A percentile compares a stretch with the other conserved stretches of the same genome.
Conservation (phyloP, 2,113 vertebrate species). For the Sus scrofa region T2T-Sscrofa CM000817.6:55271001-55271500, state of each 20-base stretch:
- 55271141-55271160: slow-evolving; percentile 93
- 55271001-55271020: background rate
- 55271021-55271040: rapidly evolving
- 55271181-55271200: slow-evolving; percentile 78
- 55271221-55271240: slow-evolving; percentile 85
- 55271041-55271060: background rate
- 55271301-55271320: slow-evolving; percentile 80
- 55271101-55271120: background rate
- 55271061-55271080: background rate
- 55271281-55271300: slow-evolving; percentile 86
- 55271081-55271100: background rate
- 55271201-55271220: slow-evolving; percentile 71
- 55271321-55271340: slow-evolving; percentile 80
- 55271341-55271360: slow-evolving; percentile 88
- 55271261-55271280: slow-evolving; percentile 92
- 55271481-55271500: slow-evolving; percentile 92
- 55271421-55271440: slow-evolving; percentile 83
- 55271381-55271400: slow-evolving; percentile 73
- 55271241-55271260: slow-evolving; percentile 88
- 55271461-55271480: slow-evolving; percentile 91
- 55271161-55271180: slow-evolving; percentile 85
- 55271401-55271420: slow-evolving; percentile 85
- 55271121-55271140: background rate
- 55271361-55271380: slow-evolving; percentile 92
- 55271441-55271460: slow-evolving; percentile 85